A percentile compares a stretch with the other conserved stretches of the same genome.
phyloP scores from a whole-genome alignment of 1,140 invertebrate species.

The Drosophila kohkoa region DNA sequence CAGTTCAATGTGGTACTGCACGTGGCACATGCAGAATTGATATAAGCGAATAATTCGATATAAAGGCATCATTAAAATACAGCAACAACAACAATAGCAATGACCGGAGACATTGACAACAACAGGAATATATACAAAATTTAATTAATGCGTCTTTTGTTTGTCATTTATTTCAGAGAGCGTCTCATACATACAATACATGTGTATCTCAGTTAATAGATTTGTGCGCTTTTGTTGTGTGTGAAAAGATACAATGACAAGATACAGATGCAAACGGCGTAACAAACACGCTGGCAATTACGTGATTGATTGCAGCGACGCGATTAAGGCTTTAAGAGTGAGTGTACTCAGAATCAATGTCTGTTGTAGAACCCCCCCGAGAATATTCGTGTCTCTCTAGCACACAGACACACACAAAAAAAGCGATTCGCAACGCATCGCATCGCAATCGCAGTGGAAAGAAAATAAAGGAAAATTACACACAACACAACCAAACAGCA shows the following conservation, averaged over 20 bases:
- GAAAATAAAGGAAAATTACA: constrained; percentile 71
- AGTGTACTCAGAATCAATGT: constrained; percentile 25
- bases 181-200: constrained; percentile 2
- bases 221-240: constrained; percentile 52
- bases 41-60: constrained; percentile 14
- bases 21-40: neutral
- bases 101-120: neutral
- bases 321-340: constrained; percentile 59
- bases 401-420: neutral
- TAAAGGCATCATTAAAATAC: constrained; percentile 39
- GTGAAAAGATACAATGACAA: constrained; percentile 67
- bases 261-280: constrained; percentile 70
- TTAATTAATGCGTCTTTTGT: constrained; percentile 73
- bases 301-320: constrained; percentile 71
- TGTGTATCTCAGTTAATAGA: constrained; percentile 55
- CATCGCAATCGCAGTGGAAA: neutral
- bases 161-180: constrained; percentile 30
- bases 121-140: constrained; percentile 24
- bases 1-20: constrained; percentile 1
- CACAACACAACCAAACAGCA: neutral
- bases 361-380: constrained; percentile 12
- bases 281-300: constrained; percentile 75
- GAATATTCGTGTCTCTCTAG: constrained; percentile 4
- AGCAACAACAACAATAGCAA: constrained; percentile 10
- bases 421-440: constrained; percentile 1